These are phyloP conservation scores for Eurystomus glaucurus DNA, from an alignment of 2,797 vertebrate genomes.

Conservation along the genomic window DNA sequence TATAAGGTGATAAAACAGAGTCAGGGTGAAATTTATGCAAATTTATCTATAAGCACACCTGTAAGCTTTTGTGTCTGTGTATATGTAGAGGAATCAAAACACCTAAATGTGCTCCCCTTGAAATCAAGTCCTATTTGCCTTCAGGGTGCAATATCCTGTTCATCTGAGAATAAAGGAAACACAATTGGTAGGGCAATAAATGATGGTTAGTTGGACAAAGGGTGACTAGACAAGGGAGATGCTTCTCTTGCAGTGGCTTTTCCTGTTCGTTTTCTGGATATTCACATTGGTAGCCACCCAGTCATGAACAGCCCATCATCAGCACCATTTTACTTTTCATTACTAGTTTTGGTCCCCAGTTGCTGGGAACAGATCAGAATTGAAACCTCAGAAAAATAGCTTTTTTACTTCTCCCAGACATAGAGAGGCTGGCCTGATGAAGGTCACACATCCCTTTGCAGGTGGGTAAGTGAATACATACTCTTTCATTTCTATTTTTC, in stretches of 20 bases:
- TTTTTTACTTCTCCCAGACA: neutral
- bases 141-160: neutral
- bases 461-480: neutral
- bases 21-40: neutral
- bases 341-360: neutral
- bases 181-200: neutral
- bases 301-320: fast-evolving
- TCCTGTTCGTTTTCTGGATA: neutral
- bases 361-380: neutral
- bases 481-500: neutral
- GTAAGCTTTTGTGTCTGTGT: neutral
- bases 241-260: neutral
- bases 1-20: neutral
- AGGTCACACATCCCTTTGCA: neutral
- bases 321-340: neutral
- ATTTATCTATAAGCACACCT: neutral
- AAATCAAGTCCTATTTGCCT: neutral
- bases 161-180: neutral
- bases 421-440: neutral
- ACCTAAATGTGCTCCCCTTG: neutral
- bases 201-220: neutral
- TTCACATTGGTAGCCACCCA: neutral
- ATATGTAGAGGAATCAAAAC: neutral
- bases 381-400: neutral
- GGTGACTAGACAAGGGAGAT: neutral